Conservation (phyloP, 2,113 vertebrate genomes). For the Muntiacus muntjak region DNA sequence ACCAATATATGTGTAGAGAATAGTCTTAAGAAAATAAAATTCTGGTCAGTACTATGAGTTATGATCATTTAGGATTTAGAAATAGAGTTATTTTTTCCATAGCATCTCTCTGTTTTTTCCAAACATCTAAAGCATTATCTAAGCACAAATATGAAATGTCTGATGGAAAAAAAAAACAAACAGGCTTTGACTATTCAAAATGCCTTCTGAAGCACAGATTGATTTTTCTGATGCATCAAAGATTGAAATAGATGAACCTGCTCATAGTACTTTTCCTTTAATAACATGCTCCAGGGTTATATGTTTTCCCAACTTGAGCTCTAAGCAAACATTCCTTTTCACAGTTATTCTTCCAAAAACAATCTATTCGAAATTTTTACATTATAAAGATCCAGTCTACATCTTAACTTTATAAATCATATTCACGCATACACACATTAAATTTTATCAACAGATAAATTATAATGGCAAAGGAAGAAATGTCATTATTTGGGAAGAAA, state of each 20-base stretch:
- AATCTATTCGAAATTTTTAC: background rate
- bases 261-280: background rate
- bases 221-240: background rate
- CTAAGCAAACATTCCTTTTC: slow-evolving; percentile 20
- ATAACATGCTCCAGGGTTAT: background rate
- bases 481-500: background rate
- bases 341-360: background rate
- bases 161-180: background rate
- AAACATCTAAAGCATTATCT: background rate
- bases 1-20: background rate
- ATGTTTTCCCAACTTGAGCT: background rate
- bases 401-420: background rate
- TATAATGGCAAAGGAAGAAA: background rate
- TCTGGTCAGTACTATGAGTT: background rate
- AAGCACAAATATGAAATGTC: slow-evolving; percentile 39
- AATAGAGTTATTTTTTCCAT: background rate
- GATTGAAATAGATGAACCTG: background rate
- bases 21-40: slow-evolving; percentile 32
- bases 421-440: background rate
- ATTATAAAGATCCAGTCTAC: background rate
- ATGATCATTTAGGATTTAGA: background rate
- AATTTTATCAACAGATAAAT: background rate
- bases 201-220: slow-evolving; percentile 11
- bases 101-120: slow-evolving; percentile 16
- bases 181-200: background rate